Percentiles rank a stretch among this genome's conserved stretches.
Evolutionary conservation across 2,888 invertebrate species (phyloP).

Genomic region (Drosophila formosana): DNA sequence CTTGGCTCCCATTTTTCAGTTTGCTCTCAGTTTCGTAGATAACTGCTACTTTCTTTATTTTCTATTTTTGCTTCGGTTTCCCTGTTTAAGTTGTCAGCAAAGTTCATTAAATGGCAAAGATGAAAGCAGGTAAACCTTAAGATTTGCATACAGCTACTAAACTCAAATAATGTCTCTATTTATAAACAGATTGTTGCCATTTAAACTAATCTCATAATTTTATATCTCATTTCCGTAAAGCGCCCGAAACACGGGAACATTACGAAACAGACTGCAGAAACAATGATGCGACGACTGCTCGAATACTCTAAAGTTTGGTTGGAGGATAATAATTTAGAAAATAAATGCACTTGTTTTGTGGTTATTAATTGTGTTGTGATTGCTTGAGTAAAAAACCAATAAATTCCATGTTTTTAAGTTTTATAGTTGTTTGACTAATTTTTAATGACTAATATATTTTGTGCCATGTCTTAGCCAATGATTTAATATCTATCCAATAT

Average conservation of each 20-base stretch:
- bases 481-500: neutral
- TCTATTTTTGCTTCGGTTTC: slow-evolving; percentile 10
- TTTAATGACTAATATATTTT: no score
- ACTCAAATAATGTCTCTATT: slow-evolving; percentile 23
- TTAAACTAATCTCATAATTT: slow-evolving; percentile 29
- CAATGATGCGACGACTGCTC: neutral
- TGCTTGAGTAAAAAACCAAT: no score
- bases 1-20: slow-evolving; percentile 33
- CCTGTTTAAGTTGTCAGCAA: slow-evolving; percentile 34
- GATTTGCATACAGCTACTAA: slow-evolving; percentile 17
- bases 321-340: neutral
- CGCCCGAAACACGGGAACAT: neutral
- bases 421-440: no score
- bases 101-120: slow-evolving; percentile 62
- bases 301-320: neutral
- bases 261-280: neutral
- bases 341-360: no score
- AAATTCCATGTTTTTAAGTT: no score
- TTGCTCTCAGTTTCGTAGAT: slow-evolving; percentile 9
- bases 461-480: no score
- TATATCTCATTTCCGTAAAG: slow-evolving; percentile 27
- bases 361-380: no score
- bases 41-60: slow-evolving; percentile 11
- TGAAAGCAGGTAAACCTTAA: slow-evolving; percentile 37
- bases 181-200: slow-evolving; percentile 31